Conservation (phyloP, 2,797 vertebrate species). For the Ctenochaetus hawaiiensis region DNA sequence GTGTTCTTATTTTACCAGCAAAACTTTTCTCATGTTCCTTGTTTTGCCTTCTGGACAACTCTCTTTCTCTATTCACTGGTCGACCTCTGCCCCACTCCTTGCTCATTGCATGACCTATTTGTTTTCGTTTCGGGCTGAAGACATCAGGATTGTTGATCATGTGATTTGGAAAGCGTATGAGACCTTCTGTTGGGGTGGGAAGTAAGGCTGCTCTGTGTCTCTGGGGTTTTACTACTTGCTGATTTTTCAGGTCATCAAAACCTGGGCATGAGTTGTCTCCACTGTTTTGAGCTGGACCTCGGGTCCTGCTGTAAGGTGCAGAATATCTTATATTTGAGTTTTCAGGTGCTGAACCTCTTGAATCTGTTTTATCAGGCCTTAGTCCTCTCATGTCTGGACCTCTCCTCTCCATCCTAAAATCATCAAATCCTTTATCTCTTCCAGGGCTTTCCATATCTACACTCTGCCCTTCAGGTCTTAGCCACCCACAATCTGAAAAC, state of each 20-base stretch:
- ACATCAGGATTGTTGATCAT: conserved; percentile 80
- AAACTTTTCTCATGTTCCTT: conserved; percentile 57
- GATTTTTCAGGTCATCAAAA: conserved; percentile 79
- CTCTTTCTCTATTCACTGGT: conserved; percentile 77
- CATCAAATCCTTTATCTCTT: conserved; percentile 43
- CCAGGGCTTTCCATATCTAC: conserved; percentile 28
- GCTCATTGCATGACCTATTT: conserved; percentile 62
- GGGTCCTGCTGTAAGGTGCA: conserved; percentile 55
- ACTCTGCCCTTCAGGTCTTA: conserved; percentile 45
- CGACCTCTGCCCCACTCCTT: conserved; percentile 82
- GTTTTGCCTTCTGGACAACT: conserved; percentile 56
- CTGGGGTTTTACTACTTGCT: conserved; percentile 77
- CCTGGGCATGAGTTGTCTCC: conserved; percentile 73
- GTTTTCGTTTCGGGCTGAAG: conserved; percentile 61
- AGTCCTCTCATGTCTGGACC: conserved; percentile 46
- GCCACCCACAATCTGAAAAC: conserved; percentile 41
- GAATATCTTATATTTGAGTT: conserved; percentile 36
- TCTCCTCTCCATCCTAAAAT: conserved; percentile 53
- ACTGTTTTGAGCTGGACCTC: conserved; percentile 72
- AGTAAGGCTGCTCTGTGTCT: conserved; percentile 90
- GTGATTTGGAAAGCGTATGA: conserved; percentile 68
- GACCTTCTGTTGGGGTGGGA: conserved; percentile 88
- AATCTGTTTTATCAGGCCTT: conserved; percentile 29
- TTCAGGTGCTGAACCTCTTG: conserved; percentile 27
- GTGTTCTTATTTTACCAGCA: conserved; percentile 68